Base-by-base conservation (phyloP, 2,888 invertebrate species). In the Trilocha varians region DNA sequence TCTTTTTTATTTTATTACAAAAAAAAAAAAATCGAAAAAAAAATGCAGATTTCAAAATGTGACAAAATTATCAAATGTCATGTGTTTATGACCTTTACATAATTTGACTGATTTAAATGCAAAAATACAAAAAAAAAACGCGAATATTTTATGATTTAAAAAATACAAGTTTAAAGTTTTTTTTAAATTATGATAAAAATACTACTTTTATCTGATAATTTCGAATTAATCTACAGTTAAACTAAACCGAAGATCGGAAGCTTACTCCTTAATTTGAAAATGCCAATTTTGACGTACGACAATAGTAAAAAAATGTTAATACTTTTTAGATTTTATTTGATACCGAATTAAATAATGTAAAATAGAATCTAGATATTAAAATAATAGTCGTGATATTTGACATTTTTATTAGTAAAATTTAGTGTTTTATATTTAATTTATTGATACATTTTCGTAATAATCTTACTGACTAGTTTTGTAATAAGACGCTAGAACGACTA, bases 251-350 rank as follows among this genome's bases (percentile, higher is more conserved):
- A 66, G 52, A 60, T 60, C 73, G 71, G 70, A 78, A 78, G 68
- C 65, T 69, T 57, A 56, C 55, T 59, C 61, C 55, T 46, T 57
- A 53, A 58, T 50, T 36, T 48, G n/a, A 58, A 82, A 82, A 82
- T 83, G 82, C 82, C 80, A 82, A 83, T 71, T 62, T 69, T 57
- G 62, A 68, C 65, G 82, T 83, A 83, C 82, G 82, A 82, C 82
- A 76, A 54, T 53, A 34, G 17, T 38, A 34, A 50, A 25, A 62
- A 56, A 57, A 55, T 57, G 47, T 55, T 58, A 58, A 46, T 49
- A 35, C 44, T 40, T 41, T 40, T 13, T 14, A 3, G 11, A 16
- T 25, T 34, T 40, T 25, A 18, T n/a, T 45, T 39, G 36, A 40
- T 36, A 36, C 11, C 25, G 3, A 25, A 25, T 9, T 9, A 25